Percentiles rank a stretch among this genome's conserved stretches.
Evolutionary conservation across 2,888 invertebrate genomes (phyloP).

Genomic region (Tuta absoluta): DNA sequence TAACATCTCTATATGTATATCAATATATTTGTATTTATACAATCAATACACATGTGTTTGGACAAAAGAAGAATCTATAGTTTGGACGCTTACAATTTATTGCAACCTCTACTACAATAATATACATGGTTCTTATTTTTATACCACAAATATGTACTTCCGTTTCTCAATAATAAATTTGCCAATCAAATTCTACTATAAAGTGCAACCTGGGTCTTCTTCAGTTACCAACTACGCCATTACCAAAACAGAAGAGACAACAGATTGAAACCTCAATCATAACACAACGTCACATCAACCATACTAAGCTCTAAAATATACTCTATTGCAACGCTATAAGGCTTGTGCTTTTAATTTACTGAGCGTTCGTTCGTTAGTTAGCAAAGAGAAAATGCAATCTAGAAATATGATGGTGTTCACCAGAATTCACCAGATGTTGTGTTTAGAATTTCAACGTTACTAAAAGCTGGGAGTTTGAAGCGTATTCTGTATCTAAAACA

Average conservation of each 20-base stretch:
- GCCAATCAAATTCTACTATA: neutral
- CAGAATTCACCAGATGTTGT: slow-evolving; percentile 64
- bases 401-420: slow-evolving; percentile 46
- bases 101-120: too few species aligned
- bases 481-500: slow-evolving; percentile 25
- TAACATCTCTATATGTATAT: too few species aligned
- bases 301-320: slow-evolving; percentile 31
- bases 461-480: slow-evolving; percentile 69
- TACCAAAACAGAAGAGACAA: slow-evolving; percentile 59
- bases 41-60: too few species aligned
- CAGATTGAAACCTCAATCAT: slow-evolving; percentile 66
- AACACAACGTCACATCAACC: slow-evolving; percentile 57
- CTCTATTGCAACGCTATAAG: slow-evolving; percentile 18
- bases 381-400: slow-evolving; percentile 71
- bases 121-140: too few species aligned
- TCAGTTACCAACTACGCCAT: neutral
- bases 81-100: too few species aligned
- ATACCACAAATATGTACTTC: too few species aligned
- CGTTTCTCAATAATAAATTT: neutral
- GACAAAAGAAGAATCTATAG: too few species aligned
- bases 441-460: slow-evolving; percentile 75
- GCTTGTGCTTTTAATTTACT: slow-evolving; percentile 29
- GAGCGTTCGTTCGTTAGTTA: slow-evolving; percentile 40
- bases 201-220: neutral
- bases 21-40: too few species aligned